These are phyloP conservation scores for Bergia puertoricense DNA, from an alignment of 92 coral and sea anemone genomes.

Conservation along the genomic window DNA sequence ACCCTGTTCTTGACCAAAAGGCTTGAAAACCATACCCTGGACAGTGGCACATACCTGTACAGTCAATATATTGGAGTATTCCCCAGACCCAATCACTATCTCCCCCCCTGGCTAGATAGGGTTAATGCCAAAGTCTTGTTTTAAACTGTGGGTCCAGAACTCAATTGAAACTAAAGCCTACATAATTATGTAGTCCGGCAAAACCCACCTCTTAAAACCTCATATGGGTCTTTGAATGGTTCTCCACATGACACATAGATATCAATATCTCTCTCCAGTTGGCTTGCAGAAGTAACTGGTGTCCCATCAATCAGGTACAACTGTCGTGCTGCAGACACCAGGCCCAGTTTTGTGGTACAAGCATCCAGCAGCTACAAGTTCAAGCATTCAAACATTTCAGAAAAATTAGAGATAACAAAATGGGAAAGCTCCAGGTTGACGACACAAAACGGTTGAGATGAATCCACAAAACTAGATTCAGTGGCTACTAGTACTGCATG, in stretches of 20 bases:
- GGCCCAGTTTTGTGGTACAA: constrained; percentile 86
- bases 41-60: too few species aligned
- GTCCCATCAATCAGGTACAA: constrained; percentile 86
- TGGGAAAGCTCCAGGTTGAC: too few species aligned
- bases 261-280: constrained; percentile 80
- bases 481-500: too few species aligned
- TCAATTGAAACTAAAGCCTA: neutral
- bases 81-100: too few species aligned
- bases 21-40: too few species aligned
- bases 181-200: neutral
- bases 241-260: constrained; percentile 97
- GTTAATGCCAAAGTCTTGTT: neutral
- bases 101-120: too few species aligned
- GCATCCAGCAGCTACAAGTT: constrained; percentile 71
- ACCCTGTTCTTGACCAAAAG: too few species aligned
- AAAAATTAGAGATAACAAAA: too few species aligned
- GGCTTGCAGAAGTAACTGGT: constrained; percentile 64
- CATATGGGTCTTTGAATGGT: constrained; percentile 86
- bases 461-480: too few species aligned
- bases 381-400: neutral
- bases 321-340: constrained; percentile 94
- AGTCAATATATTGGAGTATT: too few species aligned
- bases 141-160: neutral
- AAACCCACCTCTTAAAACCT: constrained; percentile 69
- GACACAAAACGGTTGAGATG: too few species aligned